Percentiles rank a stretch among this genome's conserved stretches.
phyloP scores from a whole-genome alignment of 1,140 invertebrate species.

The Pentalonia nigronervosa region DNA sequence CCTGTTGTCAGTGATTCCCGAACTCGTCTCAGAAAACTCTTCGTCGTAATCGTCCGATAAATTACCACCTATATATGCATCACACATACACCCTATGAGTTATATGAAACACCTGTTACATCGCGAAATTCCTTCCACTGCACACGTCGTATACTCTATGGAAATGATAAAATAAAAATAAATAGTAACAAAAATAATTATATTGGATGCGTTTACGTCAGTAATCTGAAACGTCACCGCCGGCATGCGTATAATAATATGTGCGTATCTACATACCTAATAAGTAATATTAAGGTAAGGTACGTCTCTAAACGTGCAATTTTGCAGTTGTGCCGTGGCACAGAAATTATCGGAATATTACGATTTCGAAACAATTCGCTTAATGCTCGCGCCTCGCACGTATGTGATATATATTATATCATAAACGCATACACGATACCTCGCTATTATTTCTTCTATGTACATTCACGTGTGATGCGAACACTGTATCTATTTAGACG shows the following conservation, averaged over 20 bases:
- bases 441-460: neutral
- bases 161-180: slow-evolving; percentile 11
- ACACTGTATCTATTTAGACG: neutral
- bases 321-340: neutral
- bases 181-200: neutral
- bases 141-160: neutral
- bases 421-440: neutral
- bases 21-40: neutral
- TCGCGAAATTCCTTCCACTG: neutral
- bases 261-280: neutral
- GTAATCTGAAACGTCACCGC: neutral
- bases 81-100: neutral
- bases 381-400: neutral
- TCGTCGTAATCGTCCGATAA: neutral
- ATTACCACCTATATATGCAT: neutral
- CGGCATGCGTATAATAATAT: too few relatives aligned
- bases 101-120: neutral
- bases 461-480: neutral
- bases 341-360: neutral
- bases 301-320: neutral
- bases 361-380: neutral
- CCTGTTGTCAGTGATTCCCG: neutral
- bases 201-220: neutral
- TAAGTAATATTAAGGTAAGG: neutral
- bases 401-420: neutral